phyloP scores from a whole-genome alignment of 2,797 vertebrate species.

The Setipinna tenuifilis region DNA sequence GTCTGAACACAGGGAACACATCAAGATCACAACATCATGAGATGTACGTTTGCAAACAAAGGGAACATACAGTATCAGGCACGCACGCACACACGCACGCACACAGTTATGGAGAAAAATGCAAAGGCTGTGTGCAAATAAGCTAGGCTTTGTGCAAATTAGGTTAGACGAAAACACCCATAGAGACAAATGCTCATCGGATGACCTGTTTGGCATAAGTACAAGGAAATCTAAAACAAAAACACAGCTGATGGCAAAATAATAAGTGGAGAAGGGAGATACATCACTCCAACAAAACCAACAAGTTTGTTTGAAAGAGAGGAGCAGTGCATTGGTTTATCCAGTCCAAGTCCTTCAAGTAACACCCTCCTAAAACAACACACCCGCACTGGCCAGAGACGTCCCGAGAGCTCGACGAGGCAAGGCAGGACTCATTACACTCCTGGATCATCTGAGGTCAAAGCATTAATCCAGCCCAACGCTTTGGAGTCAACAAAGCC shows the following conservation, averaged over 20 bases:
- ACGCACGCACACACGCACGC: background rate
- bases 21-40: background rate
- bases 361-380: background rate
- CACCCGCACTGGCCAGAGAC: background rate
- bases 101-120: too few relatives aligned
- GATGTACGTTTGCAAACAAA: background rate
- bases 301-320: background rate
- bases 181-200: background rate
- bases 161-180: background rate
- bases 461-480: background rate
- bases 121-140: too few relatives aligned
- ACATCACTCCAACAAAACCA: background rate
- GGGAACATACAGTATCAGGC: fast-evolving
- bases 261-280: background rate
- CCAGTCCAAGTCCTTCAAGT: background rate
- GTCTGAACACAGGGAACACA: slow-evolving; percentile 69
- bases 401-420: too few relatives aligned
- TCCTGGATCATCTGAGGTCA: background rate
- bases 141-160: background rate
- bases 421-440: background rate
- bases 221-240: background rate
- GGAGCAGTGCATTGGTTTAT: background rate
- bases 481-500: background rate
- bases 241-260: background rate
- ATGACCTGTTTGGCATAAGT: background rate